Base-by-base conservation (phyloP, 2,888 invertebrate species). In the Epicampocera succincta region DNA sequence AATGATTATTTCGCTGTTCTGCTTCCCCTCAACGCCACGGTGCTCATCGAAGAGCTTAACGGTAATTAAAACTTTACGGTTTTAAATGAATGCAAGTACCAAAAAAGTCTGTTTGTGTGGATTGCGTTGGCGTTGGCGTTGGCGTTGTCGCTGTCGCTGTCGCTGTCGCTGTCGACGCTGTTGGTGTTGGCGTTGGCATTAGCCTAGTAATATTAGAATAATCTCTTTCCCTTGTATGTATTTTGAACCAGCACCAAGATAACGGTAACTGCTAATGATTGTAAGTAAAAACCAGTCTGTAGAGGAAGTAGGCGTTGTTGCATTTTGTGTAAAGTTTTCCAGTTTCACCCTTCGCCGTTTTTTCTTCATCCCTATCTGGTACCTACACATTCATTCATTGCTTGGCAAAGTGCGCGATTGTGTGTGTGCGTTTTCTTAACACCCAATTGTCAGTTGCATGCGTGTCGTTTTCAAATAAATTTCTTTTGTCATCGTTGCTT, bases 371-470 rank as follows among this genome's bases (percentile, higher is more conserved):
- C 3, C 8, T 33, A 33, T 46, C 33, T 38, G 4, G 21, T 15
- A 56, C n/a, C n/a, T 17, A n/a, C 21, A 44, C 42, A 33, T n/a
- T n/a, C n/a, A n/a, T n/a, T n/a, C n/a, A 15, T 76, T 72, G 66
- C 83, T 83, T 68, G 58, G 58, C 25, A 48, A 58, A 66, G 19
- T 80, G 21, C 15, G 21, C 8, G 33, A 8, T 4, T 33, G 33
- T 33, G 33, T 33, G 33, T 19, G 60, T 48, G 29, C 72, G 65
- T 72, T 74, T 58, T 63, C 61, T 66, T 68, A 65, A 82, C 77
- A 77, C 82, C 82, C 82, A 69, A 82, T 74, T 82, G 77, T 82
- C 82, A 82, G 82, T 82, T 82, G 77, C 82, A 82, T 80, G 76
- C 65, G 79, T 82, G 76, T 81, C 80, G 56, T 71, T 69, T 60